A percentile compares a stretch with the other conserved stretches of the same genome.
These are phyloP conservation scores for Caenorhabditis tropicalis DNA, from an alignment of 1,140 invertebrate genomes.

Conservation along the genomic window DNA sequence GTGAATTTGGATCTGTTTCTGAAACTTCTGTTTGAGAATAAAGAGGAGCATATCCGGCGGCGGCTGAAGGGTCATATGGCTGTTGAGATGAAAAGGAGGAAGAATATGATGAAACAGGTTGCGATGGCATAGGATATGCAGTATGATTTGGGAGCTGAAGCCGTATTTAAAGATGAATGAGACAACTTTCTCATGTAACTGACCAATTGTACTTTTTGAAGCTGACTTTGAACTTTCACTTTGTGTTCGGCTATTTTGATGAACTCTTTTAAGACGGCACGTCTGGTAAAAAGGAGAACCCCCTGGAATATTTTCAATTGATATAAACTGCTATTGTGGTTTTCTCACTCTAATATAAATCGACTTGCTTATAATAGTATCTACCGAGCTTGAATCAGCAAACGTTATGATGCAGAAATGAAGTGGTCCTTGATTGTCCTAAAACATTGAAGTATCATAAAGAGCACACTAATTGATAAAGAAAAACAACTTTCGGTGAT, in stretches of 20 bases:
- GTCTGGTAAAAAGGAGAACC: neutral
- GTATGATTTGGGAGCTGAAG: slow-evolving; percentile 10
- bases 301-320: neutral
- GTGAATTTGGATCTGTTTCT: neutral
- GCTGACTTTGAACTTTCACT: neutral
- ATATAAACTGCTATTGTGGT: neutral
- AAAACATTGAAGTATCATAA: too few species aligned
- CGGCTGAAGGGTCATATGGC: neutral
- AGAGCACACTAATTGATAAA: too few species aligned
- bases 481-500: too few species aligned
- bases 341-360: neutral
- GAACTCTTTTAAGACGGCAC: neutral
- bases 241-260: slow-evolving; percentile 15
- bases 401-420: slow-evolving; percentile 25
- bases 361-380: neutral
- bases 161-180: neutral
- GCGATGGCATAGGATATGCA: neutral
- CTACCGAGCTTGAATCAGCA: neutral
- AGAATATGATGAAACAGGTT: neutral
- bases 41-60: slow-evolving; percentile 11
- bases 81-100: neutral
- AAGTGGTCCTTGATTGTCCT: neutral
- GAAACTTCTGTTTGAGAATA: neutral
- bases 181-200: neutral
- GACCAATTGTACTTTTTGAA: neutral